Percentiles rank a stretch among this genome's conserved stretches.
Conservation (phyloP, 2,888 invertebrate genomes). For the Nomada fucata region DNA sequence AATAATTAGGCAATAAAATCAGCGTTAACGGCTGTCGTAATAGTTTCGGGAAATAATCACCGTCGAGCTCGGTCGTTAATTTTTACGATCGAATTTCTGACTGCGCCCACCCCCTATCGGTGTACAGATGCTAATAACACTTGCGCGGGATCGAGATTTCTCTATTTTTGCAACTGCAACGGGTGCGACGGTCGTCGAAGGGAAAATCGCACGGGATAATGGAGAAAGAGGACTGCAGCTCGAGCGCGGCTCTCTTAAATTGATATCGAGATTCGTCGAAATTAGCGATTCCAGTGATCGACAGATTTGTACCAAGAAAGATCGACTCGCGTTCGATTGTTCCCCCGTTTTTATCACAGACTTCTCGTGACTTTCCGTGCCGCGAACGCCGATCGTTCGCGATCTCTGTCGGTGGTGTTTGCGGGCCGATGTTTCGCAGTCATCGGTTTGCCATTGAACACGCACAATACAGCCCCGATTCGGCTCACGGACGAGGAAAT, state of each 20-base stretch:
- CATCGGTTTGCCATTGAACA: conserved; percentile 53
- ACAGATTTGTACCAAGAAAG: no score
- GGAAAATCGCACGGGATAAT: background rate
- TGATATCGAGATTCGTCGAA: background rate
- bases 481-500: conserved; percentile 37
- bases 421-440: conserved; percentile 41
- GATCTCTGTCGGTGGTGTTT: background rate
- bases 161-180: background rate
- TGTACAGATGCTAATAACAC: background rate
- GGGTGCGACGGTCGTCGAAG: background rate
- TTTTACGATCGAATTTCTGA: conserved; percentile 34
- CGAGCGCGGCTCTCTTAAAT: background rate
- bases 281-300: no score
- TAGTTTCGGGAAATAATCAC: conserved; percentile 28
- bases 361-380: conserved; percentile 1
- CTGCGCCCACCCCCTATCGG: background rate
- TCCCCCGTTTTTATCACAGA: background rate
- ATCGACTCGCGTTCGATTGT: no score
- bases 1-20: conserved; percentile 44
- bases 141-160: background rate
- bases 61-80: conserved; percentile 24
- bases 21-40: conserved; percentile 32
- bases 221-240: background rate
- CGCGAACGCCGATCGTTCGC: background rate
- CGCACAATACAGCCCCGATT: conserved; percentile 30